phyloP scores from a whole-genome alignment of 2,113 vertebrate genomes.

The Lamprotornis superbus region DNA sequence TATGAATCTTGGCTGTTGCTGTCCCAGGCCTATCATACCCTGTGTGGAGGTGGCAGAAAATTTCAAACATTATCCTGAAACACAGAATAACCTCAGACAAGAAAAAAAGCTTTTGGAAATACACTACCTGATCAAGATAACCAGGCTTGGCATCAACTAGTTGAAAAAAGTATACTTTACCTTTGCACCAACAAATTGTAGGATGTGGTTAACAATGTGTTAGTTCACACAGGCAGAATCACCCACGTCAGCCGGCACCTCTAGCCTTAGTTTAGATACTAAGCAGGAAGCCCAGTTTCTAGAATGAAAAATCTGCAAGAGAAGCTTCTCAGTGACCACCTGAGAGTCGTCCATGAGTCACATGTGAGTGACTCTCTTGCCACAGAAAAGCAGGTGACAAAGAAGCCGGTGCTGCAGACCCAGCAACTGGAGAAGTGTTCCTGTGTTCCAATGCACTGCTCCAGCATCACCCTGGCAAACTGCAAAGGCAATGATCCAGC shows the following conservation, averaged over 20 bases:
- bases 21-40: background rate
- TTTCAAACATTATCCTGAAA: background rate
- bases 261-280: background rate
- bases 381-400: background rate
- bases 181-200: background rate
- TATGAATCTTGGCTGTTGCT: background rate
- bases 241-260: background rate
- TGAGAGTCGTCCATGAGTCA: background rate
- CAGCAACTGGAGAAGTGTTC: background rate
- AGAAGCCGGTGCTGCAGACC: too few species aligned
- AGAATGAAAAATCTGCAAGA: background rate
- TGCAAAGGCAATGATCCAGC: background rate
- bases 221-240: background rate
- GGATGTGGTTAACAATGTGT: rapidly evolving
- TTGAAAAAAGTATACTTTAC: background rate
- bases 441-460: background rate
- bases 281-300: background rate
- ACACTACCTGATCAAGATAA: background rate
- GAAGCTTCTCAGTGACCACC: background rate
- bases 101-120: background rate
- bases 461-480: background rate
- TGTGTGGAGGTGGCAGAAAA: background rate
- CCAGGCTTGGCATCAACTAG: background rate
- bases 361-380: rapidly evolving
- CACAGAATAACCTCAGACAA: background rate